Conservation (phyloP, 2,113 vertebrate species). For the Cebidichthys violaceus region DNA sequence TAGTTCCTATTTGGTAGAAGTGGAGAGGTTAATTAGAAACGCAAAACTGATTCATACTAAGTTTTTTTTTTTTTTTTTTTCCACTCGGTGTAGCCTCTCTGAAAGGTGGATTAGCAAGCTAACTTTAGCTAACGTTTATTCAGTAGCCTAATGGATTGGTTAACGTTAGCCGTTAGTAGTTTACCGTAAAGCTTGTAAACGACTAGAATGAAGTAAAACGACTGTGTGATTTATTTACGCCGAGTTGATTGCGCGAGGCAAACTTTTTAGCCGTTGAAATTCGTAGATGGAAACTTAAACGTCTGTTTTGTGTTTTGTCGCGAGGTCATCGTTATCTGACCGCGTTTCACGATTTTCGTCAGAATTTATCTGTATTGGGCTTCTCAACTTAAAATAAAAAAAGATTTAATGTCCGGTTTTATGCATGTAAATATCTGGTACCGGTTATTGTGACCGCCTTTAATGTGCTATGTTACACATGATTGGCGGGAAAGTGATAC, state of each 20-base stretch:
- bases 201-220: rapidly evolving
- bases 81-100: neutral
- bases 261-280: conserved; percentile 9
- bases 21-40: rapidly evolving
- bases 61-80: neutral
- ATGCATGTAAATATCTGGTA: rapidly evolving
- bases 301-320: conserved; percentile 31
- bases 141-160: conserved; percentile 9
- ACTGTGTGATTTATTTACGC: rapidly evolving
- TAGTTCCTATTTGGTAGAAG: rapidly evolving
- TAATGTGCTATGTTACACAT: conserved; percentile 30
- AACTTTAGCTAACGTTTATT: conserved; percentile 34
- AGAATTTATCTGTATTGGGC: rapidly evolving
- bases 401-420: rapidly evolving
- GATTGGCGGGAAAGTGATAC: conserved; percentile 72
- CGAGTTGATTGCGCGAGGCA: rapidly evolving
- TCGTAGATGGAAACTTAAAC: conserved; percentile 15
- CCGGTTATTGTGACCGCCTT: neutral
- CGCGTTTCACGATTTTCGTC: neutral
- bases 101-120: conserved; percentile 46
- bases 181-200: neutral
- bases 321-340: conserved; percentile 30
- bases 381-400: rapidly evolving
- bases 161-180: neutral
- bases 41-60: neutral